Conservation (phyloP, 2,113 vertebrate species). For the Noctilio leporinus region DNA sequence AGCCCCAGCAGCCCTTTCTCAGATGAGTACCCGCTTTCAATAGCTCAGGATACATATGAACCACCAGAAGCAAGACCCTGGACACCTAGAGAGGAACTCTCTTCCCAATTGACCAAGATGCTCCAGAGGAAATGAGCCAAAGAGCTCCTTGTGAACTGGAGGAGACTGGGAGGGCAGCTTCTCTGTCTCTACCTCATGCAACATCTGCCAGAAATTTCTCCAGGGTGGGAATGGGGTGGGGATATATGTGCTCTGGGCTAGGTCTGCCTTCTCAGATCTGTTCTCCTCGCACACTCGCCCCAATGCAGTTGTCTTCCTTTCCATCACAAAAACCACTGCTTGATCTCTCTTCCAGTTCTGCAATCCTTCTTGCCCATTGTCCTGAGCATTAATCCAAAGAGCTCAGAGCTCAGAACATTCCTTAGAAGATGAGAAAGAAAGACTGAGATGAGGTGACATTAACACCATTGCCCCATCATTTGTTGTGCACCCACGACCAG, state of each 20-base stretch:
- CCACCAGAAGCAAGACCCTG: neutral
- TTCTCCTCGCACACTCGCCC: no score
- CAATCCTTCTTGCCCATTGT: neutral
- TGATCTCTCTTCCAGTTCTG: neutral
- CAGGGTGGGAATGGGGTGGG: accelerated
- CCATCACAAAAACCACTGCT: neutral
- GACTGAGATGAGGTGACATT: neutral
- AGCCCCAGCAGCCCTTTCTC: neutral
- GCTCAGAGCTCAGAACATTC: neutral
- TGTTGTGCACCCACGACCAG: neutral
- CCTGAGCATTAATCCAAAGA: neutral
- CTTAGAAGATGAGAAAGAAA: neutral
- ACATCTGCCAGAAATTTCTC: neutral
- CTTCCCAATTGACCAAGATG: neutral
- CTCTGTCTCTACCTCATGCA: neutral
- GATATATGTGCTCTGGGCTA: no score
- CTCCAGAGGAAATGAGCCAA: neutral
- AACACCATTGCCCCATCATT: neutral
- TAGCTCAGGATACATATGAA: neutral
- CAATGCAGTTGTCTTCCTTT: neutral
- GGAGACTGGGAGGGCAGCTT: neutral
- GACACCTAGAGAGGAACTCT: neutral
- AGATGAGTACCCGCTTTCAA: neutral
- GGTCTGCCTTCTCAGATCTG: neutral
- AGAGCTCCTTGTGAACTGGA: neutral